phyloP scores from a whole-genome alignment of 2,888 invertebrate genomes.

The Drepana falcataria region DNA sequence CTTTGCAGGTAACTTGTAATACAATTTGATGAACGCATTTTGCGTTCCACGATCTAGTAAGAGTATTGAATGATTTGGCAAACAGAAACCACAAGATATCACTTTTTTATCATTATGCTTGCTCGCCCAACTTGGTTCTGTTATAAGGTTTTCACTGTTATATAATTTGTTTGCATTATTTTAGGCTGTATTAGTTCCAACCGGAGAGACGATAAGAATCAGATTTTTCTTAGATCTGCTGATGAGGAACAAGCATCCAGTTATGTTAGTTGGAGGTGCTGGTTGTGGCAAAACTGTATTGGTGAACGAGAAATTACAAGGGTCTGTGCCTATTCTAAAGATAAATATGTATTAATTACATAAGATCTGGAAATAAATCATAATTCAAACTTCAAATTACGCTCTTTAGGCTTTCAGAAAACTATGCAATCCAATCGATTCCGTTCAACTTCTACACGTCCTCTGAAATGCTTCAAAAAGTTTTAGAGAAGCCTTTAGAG shows the following conservation, averaged over 20 bases:
- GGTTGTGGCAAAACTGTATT: slow-evolving; percentile 96
- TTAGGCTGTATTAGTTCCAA: slow-evolving; percentile 93
- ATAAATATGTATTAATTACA: neutral
- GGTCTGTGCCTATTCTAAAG: slow-evolving; percentile 33
- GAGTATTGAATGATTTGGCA: too few species aligned
- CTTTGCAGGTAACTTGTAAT: slow-evolving; percentile 83
- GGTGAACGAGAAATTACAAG: slow-evolving; percentile 83
- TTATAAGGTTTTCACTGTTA: neutral
- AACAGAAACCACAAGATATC: too few species aligned
- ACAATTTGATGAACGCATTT: too few species aligned
- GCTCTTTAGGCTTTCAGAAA: slow-evolving; percentile 82
- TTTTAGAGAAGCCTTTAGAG: slow-evolving; percentile 95
- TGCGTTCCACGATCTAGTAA: too few species aligned
- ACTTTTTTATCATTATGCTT: too few species aligned
- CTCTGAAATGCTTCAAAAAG: slow-evolving; percentile 95
- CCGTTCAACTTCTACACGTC: slow-evolving; percentile 98
- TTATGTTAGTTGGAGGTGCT: slow-evolving; percentile 96
- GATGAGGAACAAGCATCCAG: slow-evolving; percentile 92
- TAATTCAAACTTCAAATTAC: too few species aligned
- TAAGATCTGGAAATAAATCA: neutral
- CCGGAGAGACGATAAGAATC: slow-evolving; percentile 94
- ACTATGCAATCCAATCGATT: slow-evolving; percentile 92
- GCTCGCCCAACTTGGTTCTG: neutral
- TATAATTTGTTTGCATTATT: slow-evolving; percentile 4
- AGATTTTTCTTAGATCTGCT: slow-evolving; percentile 93